Evolutionary conservation across 2,797 vertebrate genomes (phyloP).

Genomic region (Mus caroli): DNA sequence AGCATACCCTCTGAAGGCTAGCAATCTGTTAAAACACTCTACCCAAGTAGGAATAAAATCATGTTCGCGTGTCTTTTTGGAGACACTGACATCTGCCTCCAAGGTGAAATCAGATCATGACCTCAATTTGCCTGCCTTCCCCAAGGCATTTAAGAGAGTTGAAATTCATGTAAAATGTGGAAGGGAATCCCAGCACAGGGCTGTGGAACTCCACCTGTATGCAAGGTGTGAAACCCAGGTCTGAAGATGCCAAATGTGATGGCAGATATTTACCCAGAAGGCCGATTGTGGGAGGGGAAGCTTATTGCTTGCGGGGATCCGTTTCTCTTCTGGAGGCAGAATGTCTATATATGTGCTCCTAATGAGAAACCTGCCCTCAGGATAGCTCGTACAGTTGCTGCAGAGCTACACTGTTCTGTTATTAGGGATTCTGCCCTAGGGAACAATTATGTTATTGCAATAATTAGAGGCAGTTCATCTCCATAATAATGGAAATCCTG

Average conservation of each 20-base stretch:
- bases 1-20: background rate
- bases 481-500: constrained; percentile 90
- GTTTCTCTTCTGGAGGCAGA: constrained; percentile 79
- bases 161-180: constrained; percentile 48
- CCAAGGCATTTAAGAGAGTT: constrained; percentile 57
- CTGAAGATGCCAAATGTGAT: constrained; percentile 63
- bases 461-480: constrained; percentile 90
- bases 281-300: background rate
- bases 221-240: constrained; percentile 29
- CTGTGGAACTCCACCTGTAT: background rate
- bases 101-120: constrained; percentile 42
- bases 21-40: constrained; percentile 25
- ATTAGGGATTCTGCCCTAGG: constrained; percentile 88
- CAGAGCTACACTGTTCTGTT: constrained; percentile 82
- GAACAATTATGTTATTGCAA: constrained; percentile 88
- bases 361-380: constrained; percentile 85
- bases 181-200: constrained; percentile 20
- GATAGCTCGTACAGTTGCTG: constrained; percentile 81
- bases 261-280: constrained; percentile 80
- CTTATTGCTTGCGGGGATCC: constrained; percentile 77
- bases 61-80: background rate
- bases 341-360: constrained; percentile 80
- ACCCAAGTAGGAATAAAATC: constrained; percentile 54
- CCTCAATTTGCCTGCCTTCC: constrained; percentile 48
- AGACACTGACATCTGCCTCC: constrained; percentile 57